Evolutionary conservation across 2,888 invertebrate genomes (phyloP).

Genomic region (Drosophila colorata): DNA sequence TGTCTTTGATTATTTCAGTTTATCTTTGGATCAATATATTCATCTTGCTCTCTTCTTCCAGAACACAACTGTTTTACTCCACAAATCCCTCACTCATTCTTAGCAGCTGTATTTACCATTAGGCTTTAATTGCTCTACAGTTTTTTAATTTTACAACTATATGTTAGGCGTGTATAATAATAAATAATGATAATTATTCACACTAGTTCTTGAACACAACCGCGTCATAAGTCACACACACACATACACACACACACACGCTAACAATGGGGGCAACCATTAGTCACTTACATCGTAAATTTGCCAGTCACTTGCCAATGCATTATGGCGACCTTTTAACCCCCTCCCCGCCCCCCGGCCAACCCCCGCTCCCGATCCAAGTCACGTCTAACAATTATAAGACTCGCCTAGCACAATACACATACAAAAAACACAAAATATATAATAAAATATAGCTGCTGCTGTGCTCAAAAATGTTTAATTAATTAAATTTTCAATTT

Average conservation of each 20-base stretch:
- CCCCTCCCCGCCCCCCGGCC: neutral
- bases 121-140: neutral
- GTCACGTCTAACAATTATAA: constrained; percentile 60
- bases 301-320: constrained; percentile 62
- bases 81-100: neutral
- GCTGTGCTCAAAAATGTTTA: constrained; percentile 76
- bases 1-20: too few relatives aligned
- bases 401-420: constrained; percentile 53
- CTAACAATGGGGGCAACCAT: constrained; percentile 33
- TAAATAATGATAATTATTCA: constrained; percentile 12
- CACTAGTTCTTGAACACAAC: constrained; percentile 9
- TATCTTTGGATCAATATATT: too few relatives aligned
- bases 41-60: too few relatives aligned
- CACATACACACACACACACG: neutral
- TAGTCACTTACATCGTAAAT: constrained; percentile 49
- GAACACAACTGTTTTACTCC: too few relatives aligned
- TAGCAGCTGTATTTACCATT: constrained; percentile 1
- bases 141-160: neutral
- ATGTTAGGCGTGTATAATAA: neutral
- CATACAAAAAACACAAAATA: constrained; percentile 48
- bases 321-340: constrained; percentile 54
- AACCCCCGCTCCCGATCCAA: neutral
- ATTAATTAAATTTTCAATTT: constrained; percentile 81
- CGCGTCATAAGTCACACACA: constrained; percentile 9
- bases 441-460: constrained; percentile 71